Evolutionary conservation across 2,113 vertebrate genomes (phyloP).

Genomic region (Thomomys bottae): DNA sequence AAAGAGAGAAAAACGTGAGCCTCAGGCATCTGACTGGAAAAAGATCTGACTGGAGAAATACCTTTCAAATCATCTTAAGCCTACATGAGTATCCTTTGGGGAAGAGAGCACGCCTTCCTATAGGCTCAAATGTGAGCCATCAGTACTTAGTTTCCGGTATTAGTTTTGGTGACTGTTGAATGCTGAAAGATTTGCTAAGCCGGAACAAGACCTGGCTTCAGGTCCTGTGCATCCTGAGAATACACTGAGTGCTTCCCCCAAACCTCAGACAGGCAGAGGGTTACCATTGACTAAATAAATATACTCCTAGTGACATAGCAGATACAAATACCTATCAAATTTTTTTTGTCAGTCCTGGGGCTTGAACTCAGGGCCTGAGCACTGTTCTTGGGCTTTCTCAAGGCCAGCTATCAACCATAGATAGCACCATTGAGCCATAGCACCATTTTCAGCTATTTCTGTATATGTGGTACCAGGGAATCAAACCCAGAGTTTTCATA

Average conservation of each 20-base stretch:
- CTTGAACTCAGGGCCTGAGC: no score
- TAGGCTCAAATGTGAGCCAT: not conserved
- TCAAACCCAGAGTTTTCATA: no score
- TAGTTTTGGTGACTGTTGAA: conserved; percentile 36
- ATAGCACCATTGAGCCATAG: no score
- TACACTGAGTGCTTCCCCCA: not conserved
- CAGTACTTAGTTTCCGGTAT: not conserved
- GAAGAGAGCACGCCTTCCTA: not conserved
- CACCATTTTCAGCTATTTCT: no score
- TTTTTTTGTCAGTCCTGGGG: no score
- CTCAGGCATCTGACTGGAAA: not conserved
- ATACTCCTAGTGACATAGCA: rapidly evolving
- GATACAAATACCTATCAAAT: not conserved
- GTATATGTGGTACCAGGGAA: no score
- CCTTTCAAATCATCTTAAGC: conserved; percentile 10
- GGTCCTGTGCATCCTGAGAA: not conserved
- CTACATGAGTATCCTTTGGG: not conserved
- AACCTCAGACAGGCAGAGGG: no score
- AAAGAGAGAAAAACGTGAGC: conserved; percentile 71
- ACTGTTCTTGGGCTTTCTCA: no score
- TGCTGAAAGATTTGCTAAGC: not conserved
- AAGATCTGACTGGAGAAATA: not conserved
- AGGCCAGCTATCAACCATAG: no score
- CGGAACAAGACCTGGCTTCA: not conserved
- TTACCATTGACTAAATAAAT: not conserved